Evolutionary conservation across 2,888 invertebrate species (phyloP), one percentile per base, ranked within the genome.

Genomic region (Tolmerus cingulatus): DNA sequence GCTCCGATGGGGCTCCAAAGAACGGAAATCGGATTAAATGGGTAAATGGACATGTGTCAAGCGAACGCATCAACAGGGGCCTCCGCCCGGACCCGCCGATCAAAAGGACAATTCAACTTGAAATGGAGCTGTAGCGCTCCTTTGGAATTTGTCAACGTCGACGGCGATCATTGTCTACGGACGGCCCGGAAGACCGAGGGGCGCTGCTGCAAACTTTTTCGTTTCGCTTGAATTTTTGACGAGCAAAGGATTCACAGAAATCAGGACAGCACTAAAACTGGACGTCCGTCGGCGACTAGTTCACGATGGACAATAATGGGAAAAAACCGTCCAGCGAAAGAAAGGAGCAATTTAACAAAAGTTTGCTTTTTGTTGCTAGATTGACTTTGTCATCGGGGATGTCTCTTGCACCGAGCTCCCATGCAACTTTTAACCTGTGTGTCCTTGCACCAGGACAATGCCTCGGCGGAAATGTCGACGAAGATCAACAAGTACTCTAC

Each of bases 1-100:
- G n/a, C 66, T 66, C 66, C 2, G 40, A 40, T 40, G 37, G 23
- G 55, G 14, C 12, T n/a, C 19, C 16, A 23, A 66, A 74, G 40
- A 85, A 85, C 85, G 85, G 85, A 85, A 85, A 85, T 85, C 85
- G 85, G 85, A 85, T 85, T 85, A 85, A 85, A 85, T 85, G 85
- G 85, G 74, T 46, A 85, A 85, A 74, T 85, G 85, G 85, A 85
- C 74, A 85, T 85, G 85, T 85, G 85, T 85, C 85, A 85, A n/a
- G 43, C 43, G 66, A 79, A 79, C 51, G 79, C 79, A 66, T 66
- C 66, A 77, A 37, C 76, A 77, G 77, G 27, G 27, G 23, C 66
- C 66, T 12, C 66, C 12, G 19, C 66, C 66, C 12, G 23, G 66
- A 12, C 27, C 57, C 66, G 23, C 76, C 40, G 76, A 76, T 55